Percentiles rank a stretch among this genome's conserved stretches.
These are phyloP conservation scores for Druceiella hillmani DNA, from an alignment of 2,888 invertebrate species.

Conservation along the genomic window DNA sequence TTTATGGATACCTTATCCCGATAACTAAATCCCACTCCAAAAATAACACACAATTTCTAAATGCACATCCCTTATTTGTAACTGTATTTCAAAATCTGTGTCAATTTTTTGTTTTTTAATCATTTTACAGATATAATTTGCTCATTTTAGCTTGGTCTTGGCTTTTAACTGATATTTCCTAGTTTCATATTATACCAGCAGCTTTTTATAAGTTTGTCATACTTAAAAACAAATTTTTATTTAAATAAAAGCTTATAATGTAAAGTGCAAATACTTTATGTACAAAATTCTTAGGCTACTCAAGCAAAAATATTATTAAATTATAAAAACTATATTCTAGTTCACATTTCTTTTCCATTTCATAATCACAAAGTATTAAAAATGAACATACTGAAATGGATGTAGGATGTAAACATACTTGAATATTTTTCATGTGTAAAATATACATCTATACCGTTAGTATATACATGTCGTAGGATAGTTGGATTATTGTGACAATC, in stretches of 20 bases:
- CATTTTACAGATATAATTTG: slow-evolving; percentile 54
- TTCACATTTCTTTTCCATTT: no score
- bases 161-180: slow-evolving; percentile 29
- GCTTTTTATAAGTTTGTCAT: not conserved
- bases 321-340: slow-evolving; percentile 9
- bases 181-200: slow-evolving; percentile 1
- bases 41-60: no score
- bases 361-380: no score
- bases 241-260: slow-evolving; percentile 1
- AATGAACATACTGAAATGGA: no score
- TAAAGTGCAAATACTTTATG: slow-evolving; percentile 13
- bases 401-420: slow-evolving; percentile 45
- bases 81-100: no score
- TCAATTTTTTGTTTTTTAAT: slow-evolving; percentile 14
- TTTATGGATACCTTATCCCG: no score
- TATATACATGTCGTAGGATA: no score
- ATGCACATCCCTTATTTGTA: no score
- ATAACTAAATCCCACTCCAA: no score
- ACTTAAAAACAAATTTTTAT: not conserved
- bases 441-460: no score
- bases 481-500: no score
- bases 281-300: slow-evolving; percentile 6
- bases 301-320: slow-evolving; percentile 10
- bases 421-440: no score
- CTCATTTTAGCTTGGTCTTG: slow-evolving; percentile 57